Evolutionary conservation across 1,140 invertebrate species (phyloP), one percentile per base, ranked within the genome.

Genomic region (Acromyrmex charruanus): DNA sequence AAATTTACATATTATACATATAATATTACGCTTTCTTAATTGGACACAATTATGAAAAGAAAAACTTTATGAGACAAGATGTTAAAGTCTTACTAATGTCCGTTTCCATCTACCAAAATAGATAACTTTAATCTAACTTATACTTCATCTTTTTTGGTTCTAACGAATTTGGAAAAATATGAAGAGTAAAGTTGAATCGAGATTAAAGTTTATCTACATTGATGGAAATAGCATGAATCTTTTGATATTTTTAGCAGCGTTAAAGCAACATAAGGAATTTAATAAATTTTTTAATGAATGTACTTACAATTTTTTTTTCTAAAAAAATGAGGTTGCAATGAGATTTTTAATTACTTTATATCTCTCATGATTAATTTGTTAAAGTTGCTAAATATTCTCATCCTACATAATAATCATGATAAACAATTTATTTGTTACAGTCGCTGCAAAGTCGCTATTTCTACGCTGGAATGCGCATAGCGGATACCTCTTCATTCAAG

Each of bases 401-500:
- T n/a, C 12, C 3, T 31, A 2, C 21, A 35, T 31, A 9, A 44
- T 12, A 58, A 12, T 39, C n/a, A 35, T 7, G 16, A 53, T 9
- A 18, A 58, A 81, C 7, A 66, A 69, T 53, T 9, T 21, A 16
- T 51, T 44, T 71, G 31, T 82, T 44, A 21, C 66, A 82, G 53
- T 58, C 28, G 14, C 5, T 21, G 39, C 51, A 66, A 79, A 63
- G 25, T 51, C 31, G n/a, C 12, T 44, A 28, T 49, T 82, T 72
- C 10, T 21, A 71, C 51, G 51, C 25, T 16, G 53, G 18, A 74
- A 61, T 53, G 25, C 39, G 44, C 25, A 69, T 10, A n/a, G 31
- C 79, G 55, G 53, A 35, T 75, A 21, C 55, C 58, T 75, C 55
- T 84, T 84, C 80, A 84, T 84, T 84, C 55, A 84, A 51, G 55